Conservation (phyloP, 2,797 vertebrate genomes). For the Poliocrania exsul region DNA sequence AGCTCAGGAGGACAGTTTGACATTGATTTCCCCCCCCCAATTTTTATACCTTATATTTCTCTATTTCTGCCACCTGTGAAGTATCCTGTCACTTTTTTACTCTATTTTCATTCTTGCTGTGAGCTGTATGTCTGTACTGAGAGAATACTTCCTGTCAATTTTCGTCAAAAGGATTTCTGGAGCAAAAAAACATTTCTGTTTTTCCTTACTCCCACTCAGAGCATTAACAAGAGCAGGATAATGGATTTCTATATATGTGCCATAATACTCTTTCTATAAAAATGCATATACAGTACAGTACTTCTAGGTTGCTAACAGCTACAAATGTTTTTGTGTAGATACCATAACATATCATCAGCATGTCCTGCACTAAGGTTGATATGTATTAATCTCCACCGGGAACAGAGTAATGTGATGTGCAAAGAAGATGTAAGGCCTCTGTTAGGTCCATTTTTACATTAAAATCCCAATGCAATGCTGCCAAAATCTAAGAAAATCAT, state of each 20-base stretch:
- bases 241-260: neutral
- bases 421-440: neutral
- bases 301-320: neutral
- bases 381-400: neutral
- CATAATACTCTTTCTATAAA: neutral
- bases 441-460: neutral
- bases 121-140: neutral
- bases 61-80: neutral
- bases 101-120: neutral
- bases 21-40: rapidly evolving
- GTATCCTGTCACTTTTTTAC: neutral
- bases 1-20: neutral
- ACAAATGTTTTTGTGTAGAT: neutral
- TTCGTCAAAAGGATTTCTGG: neutral
- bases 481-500: neutral
- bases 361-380: neutral
- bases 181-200: constrained; percentile 12
- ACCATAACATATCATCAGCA: neutral
- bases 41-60: neutral
- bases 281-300: neutral
- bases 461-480: neutral
- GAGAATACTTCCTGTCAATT: neutral
- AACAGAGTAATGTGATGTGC: neutral
- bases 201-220: neutral
- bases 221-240: neutral